phyloP scores from a whole-genome alignment of 2,888 invertebrate genomes.

The Strigamia crassipes region DNA sequence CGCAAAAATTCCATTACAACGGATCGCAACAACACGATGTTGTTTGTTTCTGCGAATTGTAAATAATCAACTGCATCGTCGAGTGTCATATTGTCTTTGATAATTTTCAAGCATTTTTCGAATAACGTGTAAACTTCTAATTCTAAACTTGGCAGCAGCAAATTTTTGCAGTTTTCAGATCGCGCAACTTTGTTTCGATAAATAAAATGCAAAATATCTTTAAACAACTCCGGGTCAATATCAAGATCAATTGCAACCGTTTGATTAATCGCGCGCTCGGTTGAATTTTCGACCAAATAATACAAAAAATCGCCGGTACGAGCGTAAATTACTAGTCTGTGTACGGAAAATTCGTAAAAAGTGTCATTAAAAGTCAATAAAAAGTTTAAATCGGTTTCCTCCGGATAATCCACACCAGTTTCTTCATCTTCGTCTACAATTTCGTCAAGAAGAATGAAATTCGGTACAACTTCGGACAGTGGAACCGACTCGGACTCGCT shows the following conservation, averaged over 20 bases:
- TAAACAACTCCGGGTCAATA: neutral
- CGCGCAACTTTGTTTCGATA: neutral
- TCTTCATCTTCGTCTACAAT: neutral
- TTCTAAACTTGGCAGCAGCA: neutral
- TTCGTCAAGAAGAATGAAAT: neutral
- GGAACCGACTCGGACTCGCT: neutral
- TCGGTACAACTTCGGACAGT: neutral
- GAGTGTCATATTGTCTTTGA: neutral
- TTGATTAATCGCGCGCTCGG: neutral
- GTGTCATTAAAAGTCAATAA: neutral
- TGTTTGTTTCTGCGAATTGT: neutral
- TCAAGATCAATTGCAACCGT: neutral
- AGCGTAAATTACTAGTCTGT: neutral
- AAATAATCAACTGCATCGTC: neutral
- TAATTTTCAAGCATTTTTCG: neutral
- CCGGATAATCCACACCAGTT: neutral
- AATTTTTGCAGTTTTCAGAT: neutral
- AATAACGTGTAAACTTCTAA: neutral
- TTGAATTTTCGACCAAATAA: neutral
- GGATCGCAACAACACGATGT: neutral
- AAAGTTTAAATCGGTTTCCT: neutral
- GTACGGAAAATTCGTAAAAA: neutral
- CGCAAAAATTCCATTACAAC: neutral
- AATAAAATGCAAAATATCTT: neutral
- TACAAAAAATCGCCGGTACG: neutral